Percentiles rank a stretch among this genome's conserved stretches.
phyloP scores from a whole-genome alignment of 2,797 vertebrate species.

The Microtus agrestis region DNA sequence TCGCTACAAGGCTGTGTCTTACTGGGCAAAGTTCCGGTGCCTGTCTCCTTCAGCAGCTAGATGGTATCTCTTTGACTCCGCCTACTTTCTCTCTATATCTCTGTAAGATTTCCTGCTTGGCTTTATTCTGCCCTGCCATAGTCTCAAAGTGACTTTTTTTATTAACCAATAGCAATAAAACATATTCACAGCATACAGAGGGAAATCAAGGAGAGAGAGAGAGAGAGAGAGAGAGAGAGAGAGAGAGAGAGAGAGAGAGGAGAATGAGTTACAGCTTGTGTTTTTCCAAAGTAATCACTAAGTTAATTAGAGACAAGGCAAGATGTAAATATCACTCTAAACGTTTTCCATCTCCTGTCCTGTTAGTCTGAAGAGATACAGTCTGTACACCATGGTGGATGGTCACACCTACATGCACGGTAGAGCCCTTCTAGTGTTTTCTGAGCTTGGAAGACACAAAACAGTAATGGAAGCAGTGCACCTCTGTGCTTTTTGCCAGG shows the following conservation, averaged over 20 bases:
- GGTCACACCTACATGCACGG: constrained; percentile 59
- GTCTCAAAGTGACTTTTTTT: too few species aligned
- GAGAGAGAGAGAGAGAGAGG: background rate
- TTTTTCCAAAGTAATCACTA: background rate
- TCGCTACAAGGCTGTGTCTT: too few species aligned
- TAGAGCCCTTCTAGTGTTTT: constrained; percentile 69
- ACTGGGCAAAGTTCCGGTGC: too few species aligned
- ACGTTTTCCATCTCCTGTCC: background rate
- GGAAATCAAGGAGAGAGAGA: too few species aligned
- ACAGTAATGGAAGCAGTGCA: constrained; percentile 50
- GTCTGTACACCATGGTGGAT: constrained; percentile 9
- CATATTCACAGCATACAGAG: too few species aligned
- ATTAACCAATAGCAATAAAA: too few species aligned
- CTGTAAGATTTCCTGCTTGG: too few species aligned
- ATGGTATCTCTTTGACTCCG: too few species aligned
- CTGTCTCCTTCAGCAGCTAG: too few species aligned
- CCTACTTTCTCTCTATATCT: too few species aligned
- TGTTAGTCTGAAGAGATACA: constrained; percentile 6
- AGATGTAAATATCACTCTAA: constrained; percentile 51
- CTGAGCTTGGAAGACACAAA: constrained; percentile 56
- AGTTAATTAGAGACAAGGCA: constrained; percentile 25
- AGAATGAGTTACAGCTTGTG: background rate
- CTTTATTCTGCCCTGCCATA: too few species aligned
- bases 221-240: background rate
- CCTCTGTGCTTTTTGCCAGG: constrained; percentile 56